Evolutionary conservation across 1,140 invertebrate genomes (phyloP).

Genomic region (Brachionus calyciflorus): DNA sequence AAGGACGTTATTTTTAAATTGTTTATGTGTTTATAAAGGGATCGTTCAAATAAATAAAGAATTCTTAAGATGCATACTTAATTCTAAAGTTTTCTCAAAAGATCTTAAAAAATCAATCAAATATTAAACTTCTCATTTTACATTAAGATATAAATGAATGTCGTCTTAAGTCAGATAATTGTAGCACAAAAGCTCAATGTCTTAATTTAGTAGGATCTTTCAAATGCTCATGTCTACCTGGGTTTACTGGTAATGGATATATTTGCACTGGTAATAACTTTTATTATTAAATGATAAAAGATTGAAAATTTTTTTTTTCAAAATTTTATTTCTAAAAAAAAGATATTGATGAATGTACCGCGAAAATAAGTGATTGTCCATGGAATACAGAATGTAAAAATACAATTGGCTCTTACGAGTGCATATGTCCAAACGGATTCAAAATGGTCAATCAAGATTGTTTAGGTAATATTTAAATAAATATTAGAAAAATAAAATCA

Average conservation of each 20-base stretch:
- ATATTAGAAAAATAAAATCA: too few relatives aligned
- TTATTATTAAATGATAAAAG: not conserved
- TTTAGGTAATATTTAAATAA: too few relatives aligned
- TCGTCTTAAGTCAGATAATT: not conserved
- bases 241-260: slow-evolving; percentile 51
- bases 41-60: too few relatives aligned
- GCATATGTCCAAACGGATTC: not conserved
- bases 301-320: not conserved
- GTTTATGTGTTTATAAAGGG: too few relatives aligned
- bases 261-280: not conserved
- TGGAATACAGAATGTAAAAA: slow-evolving; percentile 16
- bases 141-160: slow-evolving; percentile 45
- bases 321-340: not conserved
- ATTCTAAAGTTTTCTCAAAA: too few relatives aligned
- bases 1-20: too few relatives aligned
- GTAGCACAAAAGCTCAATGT: slow-evolving; percentile 14
- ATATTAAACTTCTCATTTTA: not conserved
- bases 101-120: not conserved
- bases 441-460: slow-evolving; percentile 1
- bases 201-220: slow-evolving; percentile 35
- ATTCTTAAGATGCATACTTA: too few relatives aligned
- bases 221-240: slow-evolving; percentile 27
- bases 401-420: slow-evolving; percentile 33
- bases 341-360: slow-evolving; percentile 43
- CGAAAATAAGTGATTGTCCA: not conserved